Base-by-base conservation (phyloP, 1,140 invertebrate genomes). In the Trissolcus basalis region DNA sequence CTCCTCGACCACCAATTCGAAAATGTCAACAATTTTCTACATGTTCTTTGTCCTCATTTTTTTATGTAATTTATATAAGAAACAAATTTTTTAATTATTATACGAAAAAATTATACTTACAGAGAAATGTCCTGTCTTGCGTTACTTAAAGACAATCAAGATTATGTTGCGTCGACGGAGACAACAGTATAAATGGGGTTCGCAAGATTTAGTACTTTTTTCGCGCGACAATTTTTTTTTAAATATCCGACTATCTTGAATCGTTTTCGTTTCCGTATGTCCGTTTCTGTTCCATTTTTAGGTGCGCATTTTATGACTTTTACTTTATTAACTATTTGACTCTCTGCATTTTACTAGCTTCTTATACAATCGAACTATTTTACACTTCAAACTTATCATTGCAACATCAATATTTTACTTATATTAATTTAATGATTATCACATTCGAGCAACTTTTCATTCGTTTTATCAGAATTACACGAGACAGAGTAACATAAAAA, bases 121-220 rank as follows among this genome's bases (percentile, higher is more conserved):
- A n/a, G n/a, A 35, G 5, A 35, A 6, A 35, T 10, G 5, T 6
- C 33, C 10, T 35, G 33, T 35, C 10, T 10, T 6, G 5, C 33
- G 33, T 35, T 5, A 6, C 10, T 35, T 35, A 35, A 35, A 35
- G 10, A 39, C 9, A 32, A 10, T 14, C 13, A 47, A 49, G 15
- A 27, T 41, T 64, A n/a, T 39, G 15, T 54, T 33, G 8, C 36
- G 10, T 56, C 19, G 19, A 11, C 32, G 53, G 51, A 55, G 44
- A 50, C 16, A 8, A 41, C 10, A 51, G 39, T 49, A 6, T 55
- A 47, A 50, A 53, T 59, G 64, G 10, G 45, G 19, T 41, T 56
- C 55, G 54, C 41, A n/a, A 51, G 47, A 13, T 43, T 43, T 16
- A 43, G n/a, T 15, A 45, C 43, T 58, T 49, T 67, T 67, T 67